phyloP scores from a whole-genome alignment of 2,888 invertebrate species.

The Xestia ashworthii region DNA sequence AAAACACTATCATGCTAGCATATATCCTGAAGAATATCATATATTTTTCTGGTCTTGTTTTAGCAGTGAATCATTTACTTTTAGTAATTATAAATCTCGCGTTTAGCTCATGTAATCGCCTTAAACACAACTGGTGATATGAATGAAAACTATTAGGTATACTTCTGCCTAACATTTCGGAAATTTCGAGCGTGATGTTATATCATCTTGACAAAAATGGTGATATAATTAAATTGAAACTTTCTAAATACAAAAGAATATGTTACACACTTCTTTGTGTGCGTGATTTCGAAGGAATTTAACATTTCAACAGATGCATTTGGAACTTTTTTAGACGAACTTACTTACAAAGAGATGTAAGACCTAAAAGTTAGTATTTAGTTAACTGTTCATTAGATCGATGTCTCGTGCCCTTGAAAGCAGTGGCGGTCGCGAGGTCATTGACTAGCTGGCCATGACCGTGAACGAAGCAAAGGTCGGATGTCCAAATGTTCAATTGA shows the following conservation, averaged over 20 bases:
- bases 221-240: no score
- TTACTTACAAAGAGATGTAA: background rate
- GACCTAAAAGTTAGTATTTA: background rate
- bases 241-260: background rate
- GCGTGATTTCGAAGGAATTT: background rate
- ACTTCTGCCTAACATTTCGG: no score
- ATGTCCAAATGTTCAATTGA: conserved; percentile 25
- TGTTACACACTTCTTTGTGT: background rate
- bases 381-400: conserved; percentile 6
- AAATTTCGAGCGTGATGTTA: no score
- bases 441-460: conserved; percentile 27
- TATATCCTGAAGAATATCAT: no score
- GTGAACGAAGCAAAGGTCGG: conserved; percentile 21
- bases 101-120: no score
- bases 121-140: no score
- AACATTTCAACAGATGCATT: background rate
- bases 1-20: no score
- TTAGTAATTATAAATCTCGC: no score
- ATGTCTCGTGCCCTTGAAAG: conserved; percentile 31
- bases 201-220: no score
- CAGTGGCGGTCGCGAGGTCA: conserved; percentile 2
- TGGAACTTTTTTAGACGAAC: background rate
- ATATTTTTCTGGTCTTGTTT: no score
- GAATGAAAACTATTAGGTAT: no score
- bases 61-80: no score